These are phyloP conservation scores for Hemibates koningsi DNA, from an alignment of 2,113 vertebrate species.

Conservation along the genomic window DNA sequence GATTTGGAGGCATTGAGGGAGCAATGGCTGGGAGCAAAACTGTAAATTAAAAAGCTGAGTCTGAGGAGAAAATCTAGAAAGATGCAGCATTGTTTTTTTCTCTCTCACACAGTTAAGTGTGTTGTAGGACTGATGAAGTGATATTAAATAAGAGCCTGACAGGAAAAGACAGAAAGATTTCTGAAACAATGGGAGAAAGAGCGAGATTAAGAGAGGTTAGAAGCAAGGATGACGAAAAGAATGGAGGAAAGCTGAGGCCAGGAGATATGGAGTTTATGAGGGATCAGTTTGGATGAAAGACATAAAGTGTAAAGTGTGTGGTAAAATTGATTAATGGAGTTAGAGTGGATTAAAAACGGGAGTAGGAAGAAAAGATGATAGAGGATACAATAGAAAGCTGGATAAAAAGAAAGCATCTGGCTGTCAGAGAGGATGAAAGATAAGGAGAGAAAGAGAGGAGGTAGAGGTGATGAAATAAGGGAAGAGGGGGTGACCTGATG, in stretches of 20 bases:
- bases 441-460: neutral
- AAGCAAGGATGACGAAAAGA: neutral
- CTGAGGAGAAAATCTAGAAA: neutral
- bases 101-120: neutral
- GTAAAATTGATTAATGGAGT: neutral
- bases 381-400: neutral
- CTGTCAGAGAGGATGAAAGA: neutral
- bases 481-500: neutral
- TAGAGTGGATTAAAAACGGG: neutral
- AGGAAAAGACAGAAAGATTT: neutral
- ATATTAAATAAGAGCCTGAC: neutral
- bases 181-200: neutral
- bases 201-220: neutral
- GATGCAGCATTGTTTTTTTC: neutral
- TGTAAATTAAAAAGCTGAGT: neutral
- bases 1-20: neutral
- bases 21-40: neutral
- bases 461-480: slow-evolving; percentile 20
- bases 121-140: neutral
- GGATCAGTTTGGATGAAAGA: neutral
- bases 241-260: neutral
- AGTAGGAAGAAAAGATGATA: neutral
- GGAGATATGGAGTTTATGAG: neutral
- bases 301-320: neutral
- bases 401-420: neutral